phyloP scores from a whole-genome alignment of 2,113 vertebrate species.

The Silurus meridionalis region DNA sequence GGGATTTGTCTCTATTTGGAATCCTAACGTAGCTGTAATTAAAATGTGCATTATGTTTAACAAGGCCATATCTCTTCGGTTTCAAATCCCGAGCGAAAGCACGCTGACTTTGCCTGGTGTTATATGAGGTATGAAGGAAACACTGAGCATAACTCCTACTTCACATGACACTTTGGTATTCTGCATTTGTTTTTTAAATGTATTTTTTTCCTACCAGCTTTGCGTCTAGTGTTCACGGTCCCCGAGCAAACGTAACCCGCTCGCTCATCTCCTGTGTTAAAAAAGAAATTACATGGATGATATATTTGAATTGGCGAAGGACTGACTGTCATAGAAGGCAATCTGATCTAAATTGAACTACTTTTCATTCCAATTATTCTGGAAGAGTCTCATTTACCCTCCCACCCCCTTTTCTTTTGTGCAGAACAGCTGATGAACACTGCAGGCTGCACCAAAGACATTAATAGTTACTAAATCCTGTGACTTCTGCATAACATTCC shows the following conservation, averaged over 20 bases:
- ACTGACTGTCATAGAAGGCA: slow-evolving; percentile 57
- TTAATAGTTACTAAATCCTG: slow-evolving; percentile 41
- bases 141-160: neutral
- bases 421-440: slow-evolving; percentile 39
- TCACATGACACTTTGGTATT: neutral
- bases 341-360: slow-evolving; percentile 61
- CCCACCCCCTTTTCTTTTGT: slow-evolving; percentile 21
- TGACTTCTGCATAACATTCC: slow-evolving; percentile 28
- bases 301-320: slow-evolving; percentile 59
- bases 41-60: slow-evolving; percentile 36
- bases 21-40: slow-evolving; percentile 28
- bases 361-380: slow-evolving; percentile 59
- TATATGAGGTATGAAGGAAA: neutral
- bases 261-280: slow-evolving; percentile 28
- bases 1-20: slow-evolving; percentile 41
- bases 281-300: slow-evolving; percentile 50
- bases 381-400: slow-evolving; percentile 44
- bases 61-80: slow-evolving; percentile 23
- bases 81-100: neutral
- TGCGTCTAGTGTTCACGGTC: neutral
- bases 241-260: slow-evolving; percentile 16
- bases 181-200: neutral
- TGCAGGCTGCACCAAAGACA: slow-evolving; percentile 23
- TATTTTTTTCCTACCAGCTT: slow-evolving; percentile 4
- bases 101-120: neutral